These are phyloP conservation scores for Danio kyathit DNA, from an alignment of 2,797 vertebrate genomes.

Conservation along the genomic window DNA sequence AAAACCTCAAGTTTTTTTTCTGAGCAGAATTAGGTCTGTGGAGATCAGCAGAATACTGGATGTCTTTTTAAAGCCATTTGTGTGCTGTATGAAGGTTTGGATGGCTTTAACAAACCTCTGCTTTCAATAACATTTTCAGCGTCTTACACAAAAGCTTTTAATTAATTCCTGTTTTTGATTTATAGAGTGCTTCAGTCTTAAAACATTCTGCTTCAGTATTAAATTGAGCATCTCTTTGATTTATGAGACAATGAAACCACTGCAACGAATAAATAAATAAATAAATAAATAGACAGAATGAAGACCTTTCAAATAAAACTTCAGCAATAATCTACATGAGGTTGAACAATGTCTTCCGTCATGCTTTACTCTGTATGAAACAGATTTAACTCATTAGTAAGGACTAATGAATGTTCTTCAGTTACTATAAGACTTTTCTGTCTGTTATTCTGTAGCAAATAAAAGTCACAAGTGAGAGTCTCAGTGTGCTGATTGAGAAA, in stretches of 20 bases:
- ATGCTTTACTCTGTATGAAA: neutral
- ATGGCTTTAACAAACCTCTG: neutral
- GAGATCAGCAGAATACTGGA: too few relatives aligned
- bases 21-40: too few relatives aligned
- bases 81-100: too few relatives aligned
- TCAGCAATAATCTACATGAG: neutral
- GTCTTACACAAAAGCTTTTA: neutral
- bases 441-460: neutral
- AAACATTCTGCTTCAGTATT: neutral
- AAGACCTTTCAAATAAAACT: constrained; percentile 6
- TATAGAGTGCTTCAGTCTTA: neutral
- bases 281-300: constrained; percentile 1
- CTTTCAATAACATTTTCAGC: neutral
- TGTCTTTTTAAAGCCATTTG: too few relatives aligned
- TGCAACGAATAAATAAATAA: neutral
- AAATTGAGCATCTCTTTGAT: constrained; percentile 9
- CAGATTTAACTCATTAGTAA: neutral
- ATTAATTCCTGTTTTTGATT: neutral
- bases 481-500: neutral
- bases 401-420: neutral
- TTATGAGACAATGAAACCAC: neutral
- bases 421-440: neutral
- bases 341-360: neutral
- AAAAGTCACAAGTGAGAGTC: neutral
- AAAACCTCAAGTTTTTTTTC: too few relatives aligned